Evolutionary conservation across 2,888 invertebrate species (phyloP).

Genomic region (Pasiphila rectangulata): DNA sequence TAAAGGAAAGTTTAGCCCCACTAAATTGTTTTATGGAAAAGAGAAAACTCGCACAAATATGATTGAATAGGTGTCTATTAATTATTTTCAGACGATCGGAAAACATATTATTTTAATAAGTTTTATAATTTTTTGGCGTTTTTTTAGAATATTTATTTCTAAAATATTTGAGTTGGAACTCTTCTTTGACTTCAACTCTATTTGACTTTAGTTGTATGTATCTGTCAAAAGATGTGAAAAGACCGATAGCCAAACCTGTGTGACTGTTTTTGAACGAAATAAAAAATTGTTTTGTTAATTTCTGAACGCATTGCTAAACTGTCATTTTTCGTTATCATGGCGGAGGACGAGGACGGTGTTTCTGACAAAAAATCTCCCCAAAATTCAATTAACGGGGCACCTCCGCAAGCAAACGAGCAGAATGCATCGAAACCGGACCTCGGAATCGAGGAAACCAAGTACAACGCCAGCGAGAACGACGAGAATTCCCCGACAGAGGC

Average conservation of each 20-base stretch:
- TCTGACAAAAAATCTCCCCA: slow-evolving; percentile 72
- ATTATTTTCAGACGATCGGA: too few relatives aligned
- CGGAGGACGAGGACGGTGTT: slow-evolving; percentile 78
- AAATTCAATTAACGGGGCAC: slow-evolving; percentile 65
- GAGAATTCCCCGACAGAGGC: slow-evolving; percentile 59
- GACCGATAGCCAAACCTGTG: background rate
- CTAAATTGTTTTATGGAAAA: too few relatives aligned
- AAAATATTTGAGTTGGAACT: too few relatives aligned
- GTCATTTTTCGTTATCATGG: slow-evolving; percentile 78
- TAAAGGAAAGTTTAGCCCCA: too few relatives aligned
- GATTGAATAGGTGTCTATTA: too few relatives aligned
- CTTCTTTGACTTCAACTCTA: too few relatives aligned
- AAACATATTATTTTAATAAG: too few relatives aligned
- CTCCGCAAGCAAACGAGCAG: slow-evolving; percentile 64
- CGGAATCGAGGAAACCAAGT: slow-evolving; percentile 75
- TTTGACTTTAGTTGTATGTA: too few relatives aligned
- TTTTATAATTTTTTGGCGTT: too few relatives aligned
- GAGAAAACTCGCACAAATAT: too few relatives aligned
- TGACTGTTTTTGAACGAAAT: slow-evolving; percentile 41
- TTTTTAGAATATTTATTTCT: too few relatives aligned
- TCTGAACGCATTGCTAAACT: slow-evolving; percentile 48
- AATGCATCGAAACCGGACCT: slow-evolving; percentile 69
- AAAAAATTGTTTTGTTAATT: slow-evolving; percentile 26
- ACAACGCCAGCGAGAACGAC: slow-evolving; percentile 67
- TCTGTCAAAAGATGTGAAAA: too few relatives aligned